Evolutionary conservation across 1,140 invertebrate species (phyloP), one percentile per base, ranked within the genome.

Genomic region (Eubasilissa regina): DNA sequence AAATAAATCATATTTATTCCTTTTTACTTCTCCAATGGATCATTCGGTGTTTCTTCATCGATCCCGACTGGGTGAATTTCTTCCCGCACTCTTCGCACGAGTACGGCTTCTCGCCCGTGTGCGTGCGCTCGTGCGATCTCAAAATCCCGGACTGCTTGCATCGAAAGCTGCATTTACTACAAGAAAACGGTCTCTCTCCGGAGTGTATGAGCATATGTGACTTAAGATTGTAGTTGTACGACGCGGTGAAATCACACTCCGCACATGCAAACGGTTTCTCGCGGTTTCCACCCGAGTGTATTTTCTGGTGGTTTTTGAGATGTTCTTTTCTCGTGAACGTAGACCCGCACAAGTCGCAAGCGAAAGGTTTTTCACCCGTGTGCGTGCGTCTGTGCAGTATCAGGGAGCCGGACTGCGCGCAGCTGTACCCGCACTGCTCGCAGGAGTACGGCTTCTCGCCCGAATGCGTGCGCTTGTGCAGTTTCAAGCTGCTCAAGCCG

Each of bases 361-460:
- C 11, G 53, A 12, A 44, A 74, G 47, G 70, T 21, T 53, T 12
- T 15, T 44, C 58, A 12, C 48, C 43, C 43, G 66, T 62, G 25
- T 35, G 25, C 25, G 25, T 35, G 25, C 25, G 25, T 35, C 25
- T 35, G 35, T 78, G 77, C 43, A 48, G 15, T 11, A 35, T 78
- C 10, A 72, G 60, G 0, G 66, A 70, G 0, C 55, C 60, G 0
- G 68, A 19, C 8, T 66, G 51, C 0, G 68, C 19, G 25, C 53
- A 74, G n/a, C 44, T 19, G 25, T 74, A 79, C 0, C 47, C 55
- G 45, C 78, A 79, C 7, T 62, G 11, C n/a, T 64, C 45, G 47
- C 78, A 79, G 0, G 70, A 74, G 35, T 75, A 79, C 4, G 78
- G 78, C 51, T 74, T 79, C 9, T 74, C 68, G 10, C 70, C 70